Base-by-base conservation (phyloP, 2,888 invertebrate genomes). In the Resseliella maxima region DNA sequence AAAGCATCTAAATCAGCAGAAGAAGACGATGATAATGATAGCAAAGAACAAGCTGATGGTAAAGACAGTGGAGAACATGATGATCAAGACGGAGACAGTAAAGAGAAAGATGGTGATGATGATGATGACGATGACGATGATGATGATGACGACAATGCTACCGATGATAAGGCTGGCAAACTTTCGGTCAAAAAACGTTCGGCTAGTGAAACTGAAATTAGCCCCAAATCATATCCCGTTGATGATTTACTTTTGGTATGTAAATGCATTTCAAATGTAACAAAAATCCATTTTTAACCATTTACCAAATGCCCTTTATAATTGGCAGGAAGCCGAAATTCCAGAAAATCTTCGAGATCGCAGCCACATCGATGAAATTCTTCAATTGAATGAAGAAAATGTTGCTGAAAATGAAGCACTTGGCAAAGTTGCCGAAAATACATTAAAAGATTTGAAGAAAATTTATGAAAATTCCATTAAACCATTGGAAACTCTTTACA, bases 401-500 rank as follows among this genome's bases (percentile, higher is more conserved):
- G 92, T 94, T 88, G 94, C 94, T 88, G 93, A 92, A 35, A 96
- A 96, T 90, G 92, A 93, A 87, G 93, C 95, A 0, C 92, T 95
- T 59, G 94, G 95, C 87, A 94, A 94, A 91, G 94, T 95, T 18
- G 95, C 95, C 1, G 95, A 96, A 88, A 93, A 94, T 35, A 94
- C 97, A 38, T 93, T 97, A 45, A 94, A 95, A 88, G 97, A 97
- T 89, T 92, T 98, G 88, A 98, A 98, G 90, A 94, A 93, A 89
- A 92, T 96, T 86, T 97, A 97, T 89, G 97, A 97, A 90, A 94
- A 93, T 88, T 96, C 97, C 2, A 96, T 98, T 85, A 96, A 97
- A 90, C 98, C 98, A 0, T 92, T 98, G 89, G 98, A 98, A 92
- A 94, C 93, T n/a, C 91, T 96, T 45, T 98, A 97, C 91, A 97